phyloP scores from a whole-genome alignment of 2,113 vertebrate genomes.

The Morone chrysops region DNA sequence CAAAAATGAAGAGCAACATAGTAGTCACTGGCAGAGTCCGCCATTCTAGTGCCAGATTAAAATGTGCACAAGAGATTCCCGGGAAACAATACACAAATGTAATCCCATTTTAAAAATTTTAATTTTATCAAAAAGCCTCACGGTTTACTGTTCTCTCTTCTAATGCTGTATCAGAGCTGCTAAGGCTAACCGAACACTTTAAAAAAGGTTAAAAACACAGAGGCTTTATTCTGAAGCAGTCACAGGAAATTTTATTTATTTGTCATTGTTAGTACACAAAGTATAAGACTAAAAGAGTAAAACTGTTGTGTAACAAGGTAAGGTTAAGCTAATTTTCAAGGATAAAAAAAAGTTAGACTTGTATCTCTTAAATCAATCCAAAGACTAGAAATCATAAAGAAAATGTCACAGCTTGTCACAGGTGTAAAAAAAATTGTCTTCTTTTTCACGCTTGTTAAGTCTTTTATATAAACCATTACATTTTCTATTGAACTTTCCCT shows the following conservation, averaged over 20 bases:
- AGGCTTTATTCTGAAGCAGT: neutral
- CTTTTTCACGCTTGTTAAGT: neutral
- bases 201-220: no score
- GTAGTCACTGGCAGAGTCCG: no score
- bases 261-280: neutral
- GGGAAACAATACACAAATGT: neutral
- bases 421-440: neutral
- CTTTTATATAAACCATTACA: neutral
- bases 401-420: conserved; percentile 14
- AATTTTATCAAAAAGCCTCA: no score
- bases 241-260: neutral
- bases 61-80: no score
- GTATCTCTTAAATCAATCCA: neutral
- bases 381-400: neutral
- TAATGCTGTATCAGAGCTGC: neutral
- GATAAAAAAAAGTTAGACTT: neutral
- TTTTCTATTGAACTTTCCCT: neutral
- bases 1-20: neutral
- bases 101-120: neutral
- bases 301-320: neutral
- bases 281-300: neutral
- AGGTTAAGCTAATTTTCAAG: neutral
- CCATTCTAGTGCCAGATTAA: no score
- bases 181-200: neutral
- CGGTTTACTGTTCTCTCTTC: no score